Conservation (phyloP, 2,888 invertebrate genomes). For the Nesidiocoris tenuis region DNA sequence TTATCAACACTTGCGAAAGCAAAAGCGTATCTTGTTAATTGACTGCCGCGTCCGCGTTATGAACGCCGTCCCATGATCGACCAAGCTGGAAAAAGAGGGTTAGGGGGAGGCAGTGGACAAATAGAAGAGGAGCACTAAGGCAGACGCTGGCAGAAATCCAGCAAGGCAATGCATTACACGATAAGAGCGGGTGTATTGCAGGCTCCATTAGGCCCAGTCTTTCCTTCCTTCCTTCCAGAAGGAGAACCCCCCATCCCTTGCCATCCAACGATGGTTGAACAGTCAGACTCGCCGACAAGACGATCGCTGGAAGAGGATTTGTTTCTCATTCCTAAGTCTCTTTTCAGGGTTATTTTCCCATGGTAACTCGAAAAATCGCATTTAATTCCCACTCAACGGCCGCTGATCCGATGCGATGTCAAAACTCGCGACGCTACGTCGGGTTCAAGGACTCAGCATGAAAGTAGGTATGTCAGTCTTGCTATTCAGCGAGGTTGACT, state of each 20-base stretch:
- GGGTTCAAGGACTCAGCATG: no score
- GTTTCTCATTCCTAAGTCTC: not conserved
- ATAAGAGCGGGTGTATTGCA: constrained; percentile 15
- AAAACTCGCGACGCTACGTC: no score
- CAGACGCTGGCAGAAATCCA: constrained; percentile 8
- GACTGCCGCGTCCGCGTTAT: not conserved
- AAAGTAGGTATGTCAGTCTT: no score
- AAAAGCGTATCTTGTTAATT: not conserved
- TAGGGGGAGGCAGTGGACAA: not conserved
- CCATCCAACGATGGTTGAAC: not conserved
- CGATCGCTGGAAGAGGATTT: not conserved
- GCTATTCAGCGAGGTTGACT: no score
- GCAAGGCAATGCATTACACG: constrained; percentile 15
- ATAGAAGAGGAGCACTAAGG: not conserved
- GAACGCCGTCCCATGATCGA: not conserved
- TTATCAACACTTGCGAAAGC: not conserved
- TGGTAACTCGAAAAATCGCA: not conserved
- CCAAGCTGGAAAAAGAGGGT: not conserved
- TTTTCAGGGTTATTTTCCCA: not conserved
- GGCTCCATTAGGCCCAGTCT: constrained; percentile 23
- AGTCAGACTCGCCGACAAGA: not conserved
- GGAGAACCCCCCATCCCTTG: not conserved
- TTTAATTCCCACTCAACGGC: not conserved
- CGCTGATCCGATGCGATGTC: no score
- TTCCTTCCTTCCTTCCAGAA: not conserved